A percentile compares a stretch with the other conserved stretches of the same genome.
Conservation (phyloP, 1,140 invertebrate species). For the Physella acuta region DNA sequence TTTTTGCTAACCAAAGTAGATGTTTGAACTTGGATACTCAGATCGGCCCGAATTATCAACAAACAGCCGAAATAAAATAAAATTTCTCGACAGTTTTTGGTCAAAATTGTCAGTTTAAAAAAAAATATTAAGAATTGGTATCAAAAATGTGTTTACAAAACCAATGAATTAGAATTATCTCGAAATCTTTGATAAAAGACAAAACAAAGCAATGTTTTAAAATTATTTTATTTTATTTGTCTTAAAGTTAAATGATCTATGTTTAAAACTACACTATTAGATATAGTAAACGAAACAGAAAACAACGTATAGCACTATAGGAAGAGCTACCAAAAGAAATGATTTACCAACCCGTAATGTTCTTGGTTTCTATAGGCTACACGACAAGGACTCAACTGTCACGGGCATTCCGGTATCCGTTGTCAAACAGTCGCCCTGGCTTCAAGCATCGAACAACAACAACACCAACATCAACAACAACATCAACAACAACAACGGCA, state of each 20-base stretch:
- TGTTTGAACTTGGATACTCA: too few relatives aligned
- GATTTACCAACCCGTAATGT: neutral
- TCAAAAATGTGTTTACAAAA: neutral
- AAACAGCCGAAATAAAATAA: too few relatives aligned
- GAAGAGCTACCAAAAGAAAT: neutral
- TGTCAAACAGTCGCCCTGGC: conserved; percentile 47
- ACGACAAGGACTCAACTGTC: conserved; percentile 48
- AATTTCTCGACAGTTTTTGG: too few relatives aligned
- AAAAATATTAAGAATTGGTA: too few relatives aligned
- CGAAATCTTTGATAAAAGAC: neutral
- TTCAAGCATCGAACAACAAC: conserved; percentile 27
- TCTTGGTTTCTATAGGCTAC: conserved; percentile 31
- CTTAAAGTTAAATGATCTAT: neutral
- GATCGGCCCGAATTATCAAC: too few relatives aligned
- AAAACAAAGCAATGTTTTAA: neutral
- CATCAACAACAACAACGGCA: conserved; percentile 11
- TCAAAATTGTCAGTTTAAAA: too few relatives aligned
- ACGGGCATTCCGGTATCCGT: conserved; percentile 54
- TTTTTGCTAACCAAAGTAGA: too few relatives aligned
- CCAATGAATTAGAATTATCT: neutral
- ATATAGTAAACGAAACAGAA: too few relatives aligned
- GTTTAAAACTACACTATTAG: neutral
- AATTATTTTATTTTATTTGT: neutral
- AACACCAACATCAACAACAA: conserved; percentile 23
- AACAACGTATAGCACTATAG: neutral